Evolutionary conservation across 2,888 invertebrate species (phyloP), one percentile per base, ranked within the genome.

Genomic region (Macaria liturata): DNA sequence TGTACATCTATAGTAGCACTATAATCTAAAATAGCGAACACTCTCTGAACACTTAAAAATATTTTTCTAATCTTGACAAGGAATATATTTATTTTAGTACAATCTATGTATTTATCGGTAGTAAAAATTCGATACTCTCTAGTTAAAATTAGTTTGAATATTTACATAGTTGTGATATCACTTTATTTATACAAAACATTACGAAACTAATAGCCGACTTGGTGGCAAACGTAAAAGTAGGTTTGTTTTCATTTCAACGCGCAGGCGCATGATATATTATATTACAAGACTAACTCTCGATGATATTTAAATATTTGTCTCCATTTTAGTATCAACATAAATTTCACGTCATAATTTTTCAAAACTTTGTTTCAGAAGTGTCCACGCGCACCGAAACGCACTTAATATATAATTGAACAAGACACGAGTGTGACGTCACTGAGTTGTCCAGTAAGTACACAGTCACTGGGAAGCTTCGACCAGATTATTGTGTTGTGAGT

Each of bases 391-490:
- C 55, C 42, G 45, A 54, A 54, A 54, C 49, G 53, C 54, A 58
- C 34, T 7, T 37, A 6, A 3, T 54, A 57, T 49, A 53, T 61
- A 59, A 58, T 63, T 64, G 46, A 53, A 64, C 60, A 64, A 59
- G 47, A 71, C 65, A 68, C 66, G 70, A 75, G 76, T 74, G 78
- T 72, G 72, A 71, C 72, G 68, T 74, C 64, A 69, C 69, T 68
- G 50, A 39, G 71, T 71, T 68, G 70, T 80, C 75, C 68, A 75
- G 71, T 70, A 74, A 68, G 72, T 73, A 76, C 78, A 84, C 47
- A 78, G 87, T 87, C 88, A 89, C 89, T 91, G 88, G 90, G 89
- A 88, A 87, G 80, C 74, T 80, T 85, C 85, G 90, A 90, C 90
- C 88, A 90, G 90, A 88, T 87, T 80, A 80, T 81, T 76, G 81